Evolutionary conservation across 2,113 vertebrate genomes (phyloP).

Genomic region (Elaphurus davidianus): DNA sequence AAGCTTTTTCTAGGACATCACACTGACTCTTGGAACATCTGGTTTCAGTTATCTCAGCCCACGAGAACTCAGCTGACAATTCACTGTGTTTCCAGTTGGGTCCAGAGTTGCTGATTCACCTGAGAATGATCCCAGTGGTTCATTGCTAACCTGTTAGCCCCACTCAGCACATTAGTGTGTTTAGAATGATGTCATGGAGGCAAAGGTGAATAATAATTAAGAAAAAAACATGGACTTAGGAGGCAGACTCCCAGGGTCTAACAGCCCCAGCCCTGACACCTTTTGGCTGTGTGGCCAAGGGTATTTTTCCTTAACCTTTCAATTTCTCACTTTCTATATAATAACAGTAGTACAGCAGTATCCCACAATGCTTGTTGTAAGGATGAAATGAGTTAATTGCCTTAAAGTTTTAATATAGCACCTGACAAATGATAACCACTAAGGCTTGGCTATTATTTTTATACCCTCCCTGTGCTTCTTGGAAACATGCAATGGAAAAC

Average conservation of each 20-base stretch:
- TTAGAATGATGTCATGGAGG: neutral
- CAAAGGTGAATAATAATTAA: no score
- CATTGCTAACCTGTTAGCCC: neutral
- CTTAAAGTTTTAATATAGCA: neutral
- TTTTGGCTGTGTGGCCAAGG: neutral
- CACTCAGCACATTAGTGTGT: neutral
- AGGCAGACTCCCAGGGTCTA: neutral
- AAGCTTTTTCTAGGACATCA: neutral
- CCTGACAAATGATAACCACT: neutral
- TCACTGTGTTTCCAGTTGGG: neutral
- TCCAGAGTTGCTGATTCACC: neutral
- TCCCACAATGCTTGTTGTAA: neutral
- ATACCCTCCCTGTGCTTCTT: neutral
- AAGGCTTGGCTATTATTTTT: neutral
- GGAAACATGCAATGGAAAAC: neutral
- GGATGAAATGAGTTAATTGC: neutral
- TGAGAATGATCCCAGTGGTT: neutral
- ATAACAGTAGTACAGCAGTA: neutral
- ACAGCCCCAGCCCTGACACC: neutral
- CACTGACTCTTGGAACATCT: no score
- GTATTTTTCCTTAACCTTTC: neutral
- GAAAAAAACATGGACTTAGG: neutral
- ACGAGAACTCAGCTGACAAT: neutral
- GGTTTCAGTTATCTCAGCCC: neutral
- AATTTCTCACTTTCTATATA: neutral